Evolutionary conservation across 2,113 vertebrate genomes (phyloP), one percentile per base, ranked within the genome.

Genomic region (Dipodomys ordii): DNA sequence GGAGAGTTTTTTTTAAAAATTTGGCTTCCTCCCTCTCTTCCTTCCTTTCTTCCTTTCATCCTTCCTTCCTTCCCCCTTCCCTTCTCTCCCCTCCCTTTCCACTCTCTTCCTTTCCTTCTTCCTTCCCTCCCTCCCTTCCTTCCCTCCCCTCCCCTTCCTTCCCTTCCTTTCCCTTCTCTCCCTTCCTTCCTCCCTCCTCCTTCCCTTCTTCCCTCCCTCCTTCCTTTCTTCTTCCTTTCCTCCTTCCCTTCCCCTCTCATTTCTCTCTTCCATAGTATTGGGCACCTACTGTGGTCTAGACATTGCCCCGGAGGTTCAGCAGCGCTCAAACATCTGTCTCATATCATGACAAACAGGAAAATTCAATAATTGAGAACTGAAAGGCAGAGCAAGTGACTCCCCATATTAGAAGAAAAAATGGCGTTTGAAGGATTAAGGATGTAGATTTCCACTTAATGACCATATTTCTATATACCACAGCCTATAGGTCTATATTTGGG

Each of bases 361-460:
- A 90, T 3, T 84, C 0, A 2, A 68, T 32, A 82, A 64, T 46
- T 85, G 53, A 74, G 67, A 83, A 83, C 20, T 2, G n/a, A 88
- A 83, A 77, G 32, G n/a, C 71, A 76, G 62, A 94, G 64, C 11
- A 80, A 93, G 18, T 18, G 44, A 46, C 73, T 76, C 78, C 78
- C 22, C 12, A 10, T 77, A 62, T 65, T 57, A 83, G 80, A 91
- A 74, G 60, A 74, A 87, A 91, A 91, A 35, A 71, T 79, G 46
- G 18, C n/a, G 57, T 68, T 85, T 91, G 73, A 64, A 85, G 78
- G 49, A 30, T 74, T 94, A 80, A 90, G 20, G 28, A 25, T 78
- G 71, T 46, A 87, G 30, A 23, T 30, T 49, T 80, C 53, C 16
- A 77, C 20, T 83, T 87, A 69, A 35, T 64, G 28, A 5, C 35